These are phyloP conservation scores for Numida meleagris DNA, from an alignment of 2,113 vertebrate genomes.

Conservation along the genomic window DNA sequence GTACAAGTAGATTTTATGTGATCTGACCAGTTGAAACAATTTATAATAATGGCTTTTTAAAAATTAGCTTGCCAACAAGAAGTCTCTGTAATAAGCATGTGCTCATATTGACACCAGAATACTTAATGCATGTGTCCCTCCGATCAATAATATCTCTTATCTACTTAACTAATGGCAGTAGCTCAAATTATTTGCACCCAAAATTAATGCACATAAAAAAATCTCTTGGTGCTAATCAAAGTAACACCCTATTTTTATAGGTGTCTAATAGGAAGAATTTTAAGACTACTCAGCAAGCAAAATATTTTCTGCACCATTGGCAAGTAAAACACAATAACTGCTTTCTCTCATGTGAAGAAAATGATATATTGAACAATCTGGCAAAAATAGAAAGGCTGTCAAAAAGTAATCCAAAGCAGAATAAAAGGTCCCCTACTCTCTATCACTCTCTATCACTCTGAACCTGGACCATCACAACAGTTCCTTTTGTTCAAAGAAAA, in stretches of 20 bases:
- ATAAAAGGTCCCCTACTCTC: background rate
- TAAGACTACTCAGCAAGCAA: conserved; percentile 58
- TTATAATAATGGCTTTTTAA: conserved; percentile 70
- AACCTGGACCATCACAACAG: background rate
- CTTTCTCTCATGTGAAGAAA: conserved; percentile 14
- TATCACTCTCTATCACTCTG: background rate
- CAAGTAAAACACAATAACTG: conserved; percentile 24
- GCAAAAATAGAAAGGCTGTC: conserved; percentile 14
- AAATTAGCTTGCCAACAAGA: conserved; percentile 57
- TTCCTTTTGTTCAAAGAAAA: conserved; percentile 4
- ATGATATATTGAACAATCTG: conserved; percentile 38
- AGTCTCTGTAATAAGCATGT: conserved; percentile 29
- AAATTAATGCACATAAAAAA: background rate
- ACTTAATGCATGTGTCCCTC: background rate
- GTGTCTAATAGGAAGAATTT: conserved; percentile 14
- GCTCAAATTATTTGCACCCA: conserved; percentile 1
- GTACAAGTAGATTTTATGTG: conserved; percentile 55
- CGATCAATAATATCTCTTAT: conserved; percentile 1
- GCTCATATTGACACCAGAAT: background rate
- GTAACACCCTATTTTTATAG: conserved; percentile 7
- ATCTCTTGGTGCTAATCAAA: conserved; percentile 28
- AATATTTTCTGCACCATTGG: conserved; percentile 38
- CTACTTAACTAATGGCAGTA: background rate
- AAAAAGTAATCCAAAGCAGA: background rate
- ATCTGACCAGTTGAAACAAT: conserved; percentile 68